Evolutionary conservation across 2,797 vertebrate species (phyloP), one percentile per base, ranked within the genome.

Genomic region (Thaleichthys pacificus): DNA sequence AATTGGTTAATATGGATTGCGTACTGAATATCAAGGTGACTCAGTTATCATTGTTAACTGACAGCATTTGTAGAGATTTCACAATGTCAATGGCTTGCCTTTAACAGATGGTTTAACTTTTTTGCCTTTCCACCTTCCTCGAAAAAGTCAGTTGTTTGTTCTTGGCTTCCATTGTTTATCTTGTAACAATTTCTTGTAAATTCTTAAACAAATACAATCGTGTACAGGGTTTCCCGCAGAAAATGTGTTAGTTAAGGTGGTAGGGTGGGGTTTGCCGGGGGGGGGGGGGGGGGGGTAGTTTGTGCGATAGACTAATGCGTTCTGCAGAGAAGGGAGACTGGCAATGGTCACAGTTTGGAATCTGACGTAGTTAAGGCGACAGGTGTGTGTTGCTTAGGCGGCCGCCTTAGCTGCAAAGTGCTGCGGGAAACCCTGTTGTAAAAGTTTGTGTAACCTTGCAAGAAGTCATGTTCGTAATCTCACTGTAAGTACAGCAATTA

Each of bases 1-100:
- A 38, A 79, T 80, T 82, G 80, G 87, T 82, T 84, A 77, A 79
- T 80, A 74, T 80, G 63, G 72, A 87, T 76, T 61, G 64, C 14
- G 6, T 28, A 70, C 61, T 61, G 42, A 69, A 42, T 81, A 82
- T 85, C 84, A 64, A 78, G 78, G 76, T 70, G 26, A 76, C 81
- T 88, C 73, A 68, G 77, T 87, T 78, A 82, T 83, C 14, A 76
- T 78, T 82, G 72, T 60, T 47, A 66, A 47, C 78, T 77, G 80
- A 80, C 83, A 85, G 71, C 69, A 68, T 77, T 82, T 60, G 51
- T 63, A 22, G 47, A 42, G 82, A 77, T 76, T 84, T 75, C 17
- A 68, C 56, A 19, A 68, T 66, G 73, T 84, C 82, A 87, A 65
- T 35, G n/a, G n/a, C 63, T 38, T 65, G 21, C 21, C 28, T 38